Percentiles rank a stretch among this genome's conserved stretches.
Evolutionary conservation across 1,140 invertebrate genomes (phyloP).

Genomic region (Zaprionus nigranus): DNA sequence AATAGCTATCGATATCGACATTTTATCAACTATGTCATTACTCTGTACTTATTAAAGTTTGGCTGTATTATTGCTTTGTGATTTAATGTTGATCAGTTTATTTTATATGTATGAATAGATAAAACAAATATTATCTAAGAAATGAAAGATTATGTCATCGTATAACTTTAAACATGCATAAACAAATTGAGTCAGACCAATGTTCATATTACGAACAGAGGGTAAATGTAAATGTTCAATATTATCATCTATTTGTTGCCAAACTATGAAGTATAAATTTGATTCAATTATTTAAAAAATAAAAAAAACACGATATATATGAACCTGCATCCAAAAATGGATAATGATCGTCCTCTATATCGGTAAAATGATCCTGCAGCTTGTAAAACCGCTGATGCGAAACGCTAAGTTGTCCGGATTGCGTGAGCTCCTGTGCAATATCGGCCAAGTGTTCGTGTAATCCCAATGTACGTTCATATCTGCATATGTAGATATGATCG

Average conservation of each 20-base stretch:
- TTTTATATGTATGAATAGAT: neutral
- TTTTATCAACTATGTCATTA: neutral
- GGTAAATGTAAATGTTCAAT: slow-evolving; percentile 37
- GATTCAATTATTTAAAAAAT: neutral
- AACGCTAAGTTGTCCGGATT: slow-evolving; percentile 1
- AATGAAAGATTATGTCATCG: neutral
- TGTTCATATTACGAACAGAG: slow-evolving; percentile 31
- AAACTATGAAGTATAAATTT: slow-evolving; percentile 7
- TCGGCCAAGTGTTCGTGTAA: slow-evolving; percentile 24
- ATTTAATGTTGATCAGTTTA: neutral
- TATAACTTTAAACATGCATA: slow-evolving; percentile 10
- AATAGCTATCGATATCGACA: slow-evolving; percentile 2
- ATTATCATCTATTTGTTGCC: slow-evolving; percentile 24
- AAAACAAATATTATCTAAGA: neutral
- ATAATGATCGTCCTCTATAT: slow-evolving; percentile 25
- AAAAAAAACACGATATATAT: neutral
- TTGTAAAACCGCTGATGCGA: slow-evolving; percentile 27
- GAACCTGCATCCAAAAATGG: slow-evolving; percentile 17
- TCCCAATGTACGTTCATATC: slow-evolving; percentile 14
- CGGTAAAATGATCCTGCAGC: slow-evolving; percentile 13
- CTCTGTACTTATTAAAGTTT: neutral
- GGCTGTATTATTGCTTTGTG: neutral
- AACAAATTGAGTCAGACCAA: slow-evolving; percentile 25
- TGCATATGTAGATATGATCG: slow-evolving; percentile 31
- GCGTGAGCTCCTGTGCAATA: slow-evolving; percentile 10